Percentiles rank a stretch among this genome's conserved stretches.
These are phyloP conservation scores for Zenarchopterus dispar DNA, from an alignment of 2,797 vertebrate species.

Conservation along the genomic window DNA sequence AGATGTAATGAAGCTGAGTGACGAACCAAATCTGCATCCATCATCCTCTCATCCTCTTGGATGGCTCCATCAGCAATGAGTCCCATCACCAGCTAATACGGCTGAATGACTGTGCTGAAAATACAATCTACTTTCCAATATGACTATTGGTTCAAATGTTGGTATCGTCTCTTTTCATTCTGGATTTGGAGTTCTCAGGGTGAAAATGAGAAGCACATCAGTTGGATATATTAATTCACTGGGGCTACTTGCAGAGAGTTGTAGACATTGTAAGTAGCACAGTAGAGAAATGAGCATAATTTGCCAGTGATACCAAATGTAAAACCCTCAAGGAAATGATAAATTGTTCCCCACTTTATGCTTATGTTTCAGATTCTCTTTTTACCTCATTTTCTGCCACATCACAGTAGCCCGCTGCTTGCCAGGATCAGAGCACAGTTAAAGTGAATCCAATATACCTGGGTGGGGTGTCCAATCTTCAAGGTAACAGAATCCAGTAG, in stretches of 20 bases:
- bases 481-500: conserved; percentile 30
- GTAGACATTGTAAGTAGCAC: conserved; percentile 3
- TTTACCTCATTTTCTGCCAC: conserved; percentile 18
- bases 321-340: neutral
- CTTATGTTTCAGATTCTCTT: neutral
- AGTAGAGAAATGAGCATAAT: neutral
- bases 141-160: neutral
- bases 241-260: neutral
- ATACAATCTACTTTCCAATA: neutral
- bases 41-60: conserved; percentile 13
- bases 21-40: conserved; percentile 14
- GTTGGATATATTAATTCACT: neutral
- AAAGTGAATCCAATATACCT: conserved; percentile 56
- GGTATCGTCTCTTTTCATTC: no score
- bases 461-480: conserved; percentile 36
- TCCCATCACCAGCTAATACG: conserved; percentile 9
- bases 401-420: conserved; percentile 30
- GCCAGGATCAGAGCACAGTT: conserved; percentile 48
- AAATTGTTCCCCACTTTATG: neutral
- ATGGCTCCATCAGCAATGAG: conserved; percentile 3
- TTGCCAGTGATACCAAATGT: neutral
- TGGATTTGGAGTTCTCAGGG: neutral
- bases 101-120: conserved; percentile 1
- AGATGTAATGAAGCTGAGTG: conserved; percentile 23
- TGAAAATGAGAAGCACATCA: neutral